phyloP scores from a whole-genome alignment of 2,113 vertebrate species.

The Halcyon malimbica region DNA sequence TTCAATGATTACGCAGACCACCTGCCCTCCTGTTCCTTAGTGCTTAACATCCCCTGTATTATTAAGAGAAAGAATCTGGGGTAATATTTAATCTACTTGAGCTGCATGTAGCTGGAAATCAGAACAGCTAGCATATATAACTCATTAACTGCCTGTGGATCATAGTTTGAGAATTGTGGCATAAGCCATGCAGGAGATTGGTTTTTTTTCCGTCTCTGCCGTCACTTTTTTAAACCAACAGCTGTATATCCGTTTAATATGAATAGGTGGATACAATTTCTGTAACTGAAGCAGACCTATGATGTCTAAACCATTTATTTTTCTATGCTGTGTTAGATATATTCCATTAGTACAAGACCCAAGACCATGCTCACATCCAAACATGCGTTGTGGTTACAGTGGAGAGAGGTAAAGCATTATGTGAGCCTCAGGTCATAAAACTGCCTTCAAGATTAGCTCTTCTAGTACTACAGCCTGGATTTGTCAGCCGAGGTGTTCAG shows the following conservation, averaged over 20 bases:
- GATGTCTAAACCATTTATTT: neutral
- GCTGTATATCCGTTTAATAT: neutral
- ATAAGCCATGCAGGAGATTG: neutral
- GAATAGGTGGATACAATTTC: neutral
- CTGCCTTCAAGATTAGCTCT: neutral
- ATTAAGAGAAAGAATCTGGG: neutral
- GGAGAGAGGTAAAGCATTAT: neutral
- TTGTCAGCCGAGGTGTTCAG: neutral
- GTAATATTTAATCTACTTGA: constrained; percentile 1
- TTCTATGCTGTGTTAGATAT: neutral
- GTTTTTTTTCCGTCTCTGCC: neutral
- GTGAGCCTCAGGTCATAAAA: neutral
- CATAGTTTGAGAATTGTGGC: neutral
- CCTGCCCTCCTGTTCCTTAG: constrained; percentile 8
- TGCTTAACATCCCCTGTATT: neutral
- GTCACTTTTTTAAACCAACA: neutral
- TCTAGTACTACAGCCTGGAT: neutral
- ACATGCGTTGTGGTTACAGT: neutral
- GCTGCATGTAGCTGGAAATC: neutral
- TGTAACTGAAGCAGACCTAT: neutral
- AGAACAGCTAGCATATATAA: neutral
- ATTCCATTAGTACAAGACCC: neutral
- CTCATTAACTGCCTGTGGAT: neutral
- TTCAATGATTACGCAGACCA: neutral
- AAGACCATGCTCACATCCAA: neutral